Percentiles rank a stretch among this genome's conserved stretches.
phyloP scores from a whole-genome alignment of 2,113 vertebrate genomes.

The Lepus europaeus region DNA sequence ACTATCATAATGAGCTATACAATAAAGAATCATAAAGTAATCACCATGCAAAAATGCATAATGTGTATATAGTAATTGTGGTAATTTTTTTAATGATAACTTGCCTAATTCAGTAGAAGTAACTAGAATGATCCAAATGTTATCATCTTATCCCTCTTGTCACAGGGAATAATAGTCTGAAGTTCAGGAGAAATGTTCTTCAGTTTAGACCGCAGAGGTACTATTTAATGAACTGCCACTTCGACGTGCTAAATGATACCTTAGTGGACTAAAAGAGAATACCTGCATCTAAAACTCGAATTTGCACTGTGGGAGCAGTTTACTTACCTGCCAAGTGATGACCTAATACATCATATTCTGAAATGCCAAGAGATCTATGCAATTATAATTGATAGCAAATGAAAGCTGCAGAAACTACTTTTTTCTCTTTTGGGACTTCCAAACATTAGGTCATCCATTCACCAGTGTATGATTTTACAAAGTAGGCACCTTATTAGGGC shows the following conservation, averaged over 20 bases:
- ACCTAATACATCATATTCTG: constrained; percentile 30
- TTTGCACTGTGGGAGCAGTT: constrained; percentile 63
- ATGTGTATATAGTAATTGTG: constrained; percentile 44
- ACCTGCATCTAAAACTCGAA: constrained; percentile 51
- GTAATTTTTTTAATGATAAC: constrained; percentile 3
- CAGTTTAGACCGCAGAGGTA: background rate
- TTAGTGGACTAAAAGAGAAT: background rate
- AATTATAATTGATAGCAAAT: constrained; percentile 52
- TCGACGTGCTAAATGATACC: constrained; percentile 59
- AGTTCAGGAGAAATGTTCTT: constrained; percentile 24
- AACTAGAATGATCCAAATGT: background rate
- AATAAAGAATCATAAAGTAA: constrained; percentile 64
- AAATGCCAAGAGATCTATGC: constrained; percentile 57
- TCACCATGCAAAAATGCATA: constrained; percentile 58
- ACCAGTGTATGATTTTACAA: constrained; percentile 52
- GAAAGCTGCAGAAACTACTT: constrained; percentile 9
- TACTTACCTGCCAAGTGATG: constrained; percentile 56
- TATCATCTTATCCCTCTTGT: constrained; percentile 13
- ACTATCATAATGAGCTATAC: constrained; percentile 57
- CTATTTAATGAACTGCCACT: constrained; percentile 71
- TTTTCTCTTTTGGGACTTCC: background rate
- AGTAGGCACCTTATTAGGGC: constrained; percentile 3
- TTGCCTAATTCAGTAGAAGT: constrained; percentile 17
- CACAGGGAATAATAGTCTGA: constrained; percentile 1
- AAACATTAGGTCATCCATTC: constrained; percentile 35